These are phyloP conservation scores for Leptinotarsa juncta DNA, from an alignment of 2,888 invertebrate species.

Conservation along the genomic window DNA sequence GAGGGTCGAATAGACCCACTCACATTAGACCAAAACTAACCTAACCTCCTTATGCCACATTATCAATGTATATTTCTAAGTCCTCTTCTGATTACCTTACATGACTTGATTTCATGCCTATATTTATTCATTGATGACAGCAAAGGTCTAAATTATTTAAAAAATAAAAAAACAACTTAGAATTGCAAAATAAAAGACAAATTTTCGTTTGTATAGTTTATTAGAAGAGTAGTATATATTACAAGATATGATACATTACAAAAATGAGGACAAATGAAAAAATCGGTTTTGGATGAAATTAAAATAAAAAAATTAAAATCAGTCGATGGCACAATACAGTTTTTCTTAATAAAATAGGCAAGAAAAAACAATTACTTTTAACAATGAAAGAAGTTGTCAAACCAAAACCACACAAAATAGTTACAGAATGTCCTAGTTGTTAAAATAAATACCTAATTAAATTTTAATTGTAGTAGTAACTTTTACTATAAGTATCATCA, in stretches of 20 bases:
- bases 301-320: conserved; percentile 43
- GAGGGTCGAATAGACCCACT: too few relatives aligned
- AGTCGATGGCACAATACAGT: conserved; percentile 47
- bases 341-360: conserved; percentile 44
- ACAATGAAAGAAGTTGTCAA: conserved; percentile 32
- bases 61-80: too few relatives aligned
- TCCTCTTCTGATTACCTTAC: too few relatives aligned
- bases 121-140: too few relatives aligned
- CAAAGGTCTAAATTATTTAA: too few relatives aligned
- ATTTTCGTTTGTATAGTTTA: conserved; percentile 10
- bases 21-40: too few relatives aligned
- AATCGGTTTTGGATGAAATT: conserved; percentile 31
- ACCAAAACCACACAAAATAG: conserved; percentile 30
- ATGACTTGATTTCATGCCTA: too few relatives aligned
- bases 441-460: conserved; percentile 38
- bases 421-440: conserved; percentile 26
- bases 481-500: conserved; percentile 40
- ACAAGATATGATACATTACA: conserved; percentile 18
- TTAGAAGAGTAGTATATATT: conserved; percentile 21
- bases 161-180: too few relatives aligned
- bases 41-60: too few relatives aligned
- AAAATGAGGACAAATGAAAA: conserved; percentile 27
- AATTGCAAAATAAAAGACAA: not conserved
- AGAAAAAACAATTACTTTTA: conserved; percentile 39
- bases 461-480: conserved; percentile 38